phyloP scores from a whole-genome alignment of 2,888 invertebrate species.

The Lumbricus terrestris region DNA sequence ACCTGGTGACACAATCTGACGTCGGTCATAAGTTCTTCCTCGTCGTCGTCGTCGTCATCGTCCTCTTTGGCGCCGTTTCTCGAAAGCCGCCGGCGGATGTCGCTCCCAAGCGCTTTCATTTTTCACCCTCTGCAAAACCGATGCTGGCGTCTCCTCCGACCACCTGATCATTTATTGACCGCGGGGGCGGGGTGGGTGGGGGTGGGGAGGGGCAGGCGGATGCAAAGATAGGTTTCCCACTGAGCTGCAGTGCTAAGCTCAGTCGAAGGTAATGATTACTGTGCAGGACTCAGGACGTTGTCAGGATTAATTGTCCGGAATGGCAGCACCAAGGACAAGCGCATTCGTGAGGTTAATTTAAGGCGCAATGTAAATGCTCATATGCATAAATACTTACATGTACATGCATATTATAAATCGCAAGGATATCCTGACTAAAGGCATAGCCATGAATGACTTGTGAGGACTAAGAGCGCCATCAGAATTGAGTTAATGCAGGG shows the following conservation, averaged over 20 bases:
- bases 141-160: background rate
- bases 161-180: background rate
- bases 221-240: too few species aligned
- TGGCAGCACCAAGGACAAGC: background rate
- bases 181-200: too few species aligned
- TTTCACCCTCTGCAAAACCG: background rate
- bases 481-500: background rate
- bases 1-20: background rate
- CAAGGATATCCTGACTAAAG: background rate
- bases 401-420: too few species aligned
- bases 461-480: background rate
- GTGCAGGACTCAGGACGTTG: background rate
- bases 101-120: background rate
- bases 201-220: too few species aligned
- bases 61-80: too few species aligned
- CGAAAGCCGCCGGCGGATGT: background rate
- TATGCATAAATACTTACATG: too few species aligned
- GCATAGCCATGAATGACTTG: background rate
- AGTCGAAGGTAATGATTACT: background rate
- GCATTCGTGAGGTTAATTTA: too few species aligned
- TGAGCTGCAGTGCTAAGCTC: background rate
- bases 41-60: background rate
- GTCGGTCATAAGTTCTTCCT: background rate
- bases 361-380: too few species aligned
- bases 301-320: background rate